These are phyloP conservation scores for Fistularia commersonii DNA, from an alignment of 2,797 vertebrate genomes.

Conservation along the genomic window DNA sequence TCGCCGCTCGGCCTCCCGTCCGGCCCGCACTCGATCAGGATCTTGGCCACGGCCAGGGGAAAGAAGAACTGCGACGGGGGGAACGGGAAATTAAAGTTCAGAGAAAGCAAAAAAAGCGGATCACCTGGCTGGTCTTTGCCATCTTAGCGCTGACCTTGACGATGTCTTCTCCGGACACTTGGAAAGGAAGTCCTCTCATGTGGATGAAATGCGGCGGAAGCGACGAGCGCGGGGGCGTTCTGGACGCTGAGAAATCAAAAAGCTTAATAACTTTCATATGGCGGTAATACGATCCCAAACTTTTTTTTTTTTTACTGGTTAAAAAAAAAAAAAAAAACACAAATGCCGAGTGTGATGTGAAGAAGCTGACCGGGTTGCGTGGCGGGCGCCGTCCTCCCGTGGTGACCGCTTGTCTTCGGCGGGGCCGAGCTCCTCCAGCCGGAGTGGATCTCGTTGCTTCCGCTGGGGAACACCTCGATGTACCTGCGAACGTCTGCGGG, in stretches of 20 bases:
- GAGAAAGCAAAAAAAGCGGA: neutral
- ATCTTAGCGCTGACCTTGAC: constrained; percentile 69
- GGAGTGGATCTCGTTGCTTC: constrained; percentile 64
- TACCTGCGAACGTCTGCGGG: constrained; percentile 73
- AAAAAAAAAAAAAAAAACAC: neutral
- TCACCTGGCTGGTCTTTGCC: neutral
- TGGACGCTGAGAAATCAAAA: constrained; percentile 8
- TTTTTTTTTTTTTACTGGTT: neutral
- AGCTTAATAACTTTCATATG: no score
- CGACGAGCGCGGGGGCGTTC: neutral
- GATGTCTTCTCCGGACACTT: constrained; percentile 79
- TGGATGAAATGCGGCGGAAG: constrained; percentile 68
- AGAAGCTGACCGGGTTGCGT: neutral
- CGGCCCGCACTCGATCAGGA: constrained; percentile 82
- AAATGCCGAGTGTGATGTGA: neutral
- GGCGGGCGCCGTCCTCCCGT: neutral
- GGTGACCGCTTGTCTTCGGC: neutral
- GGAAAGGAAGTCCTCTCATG: constrained; percentile 84
- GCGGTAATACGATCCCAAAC: neutral
- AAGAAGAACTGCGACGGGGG: constrained; percentile 82
- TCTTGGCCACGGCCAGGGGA: constrained; percentile 77
- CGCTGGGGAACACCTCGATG: constrained; percentile 88
- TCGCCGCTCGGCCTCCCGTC: constrained; percentile 79
- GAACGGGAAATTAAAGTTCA: neutral
- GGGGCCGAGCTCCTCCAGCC: neutral